Conservation (phyloP, 2,113 vertebrate genomes). For the Benitochromis conjunctus region DNA sequence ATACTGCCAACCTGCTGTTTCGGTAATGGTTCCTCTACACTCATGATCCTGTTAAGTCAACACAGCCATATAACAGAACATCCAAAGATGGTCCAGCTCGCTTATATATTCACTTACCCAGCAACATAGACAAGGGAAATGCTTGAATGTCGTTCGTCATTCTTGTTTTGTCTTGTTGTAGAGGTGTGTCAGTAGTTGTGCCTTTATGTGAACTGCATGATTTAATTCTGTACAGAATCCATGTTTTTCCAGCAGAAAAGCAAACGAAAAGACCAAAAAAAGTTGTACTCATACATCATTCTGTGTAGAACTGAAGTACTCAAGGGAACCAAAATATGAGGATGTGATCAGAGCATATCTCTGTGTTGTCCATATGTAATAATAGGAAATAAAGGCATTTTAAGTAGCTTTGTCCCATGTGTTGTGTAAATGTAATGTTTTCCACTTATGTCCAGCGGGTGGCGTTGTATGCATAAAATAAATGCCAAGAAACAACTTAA, state of each 20-base stretch:
- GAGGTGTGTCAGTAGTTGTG: conserved; percentile 64
- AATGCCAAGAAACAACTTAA: neutral
- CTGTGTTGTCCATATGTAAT: conserved; percentile 63
- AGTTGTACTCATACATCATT: conserved; percentile 51
- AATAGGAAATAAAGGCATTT: conserved; percentile 75
- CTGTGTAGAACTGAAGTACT: conserved; percentile 51
- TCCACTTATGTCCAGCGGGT: conserved; percentile 2
- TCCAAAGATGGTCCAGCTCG: conserved; percentile 29
- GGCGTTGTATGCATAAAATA: conserved; percentile 3
- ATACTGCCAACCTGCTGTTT: conserved; percentile 66
- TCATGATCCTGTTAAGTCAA: neutral
- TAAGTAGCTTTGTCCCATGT: conserved; percentile 57
- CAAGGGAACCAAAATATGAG: conserved; percentile 51
- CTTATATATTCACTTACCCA: neutral
- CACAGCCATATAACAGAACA: conserved; percentile 28
- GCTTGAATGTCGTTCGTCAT: conserved; percentile 24
- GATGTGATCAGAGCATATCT: conserved; percentile 56
- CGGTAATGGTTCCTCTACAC: conserved; percentile 15
- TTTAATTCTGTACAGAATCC: conserved; percentile 46
- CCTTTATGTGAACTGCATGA: conserved; percentile 75
- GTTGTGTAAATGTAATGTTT: conserved; percentile 28
- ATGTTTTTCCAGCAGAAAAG: conserved; percentile 53
- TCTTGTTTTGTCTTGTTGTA: conserved; percentile 53
- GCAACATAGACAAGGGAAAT: conserved; percentile 33
- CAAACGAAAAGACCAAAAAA: conserved; percentile 25